Base-by-base conservation (phyloP, 2,797 vertebrate genomes). In the Chelon labrosus region DNA sequence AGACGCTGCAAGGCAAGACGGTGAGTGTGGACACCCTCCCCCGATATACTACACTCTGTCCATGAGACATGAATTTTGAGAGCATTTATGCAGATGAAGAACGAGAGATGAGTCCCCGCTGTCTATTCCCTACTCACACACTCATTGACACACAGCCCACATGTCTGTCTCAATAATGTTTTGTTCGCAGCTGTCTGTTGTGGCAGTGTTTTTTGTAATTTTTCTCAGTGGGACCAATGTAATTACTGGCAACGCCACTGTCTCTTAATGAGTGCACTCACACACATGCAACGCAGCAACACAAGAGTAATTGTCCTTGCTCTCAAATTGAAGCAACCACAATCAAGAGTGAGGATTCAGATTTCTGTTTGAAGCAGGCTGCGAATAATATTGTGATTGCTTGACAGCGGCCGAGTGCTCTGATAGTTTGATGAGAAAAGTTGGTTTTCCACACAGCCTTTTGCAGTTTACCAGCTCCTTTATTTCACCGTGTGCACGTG, bases 1-100 rank as follows among this genome's bases (percentile, higher is more conserved):
- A 98, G 95, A 94, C 91, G 49, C 95, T 99, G 75, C 98, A 99
- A 77, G 96, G 96, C 74, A 99, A 98, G 94, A 98, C 97, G 88
- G 97, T 98, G 93, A 95, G 96, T 92, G 14, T 27, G 17, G 17
- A 47, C 8, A 7, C 13, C 25, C 11, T 5, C 44, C 25, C 16
- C 10, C 10, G 22, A 27, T 17, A 53, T 22, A 41, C 46, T 19
- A 7, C 20, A 8, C 22, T 16, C 41, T 39, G 10, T 14, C 20
- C 10, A 41, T 11, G 11, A 11, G 7, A 51, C 37, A 0, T n/a
- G 16, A 64, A 39, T 12, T 35, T 19, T 35, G 4, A 35, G 20
- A 55, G 13, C 7, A 27, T 55, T 10, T 35, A 35, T 35, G 31
- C 31, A 35, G 31, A 35, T 7, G 31, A 35, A 7, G 31, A 35